A percentile compares a stretch with the other conserved stretches of the same genome.
These are phyloP conservation scores for Trachelus tabidus DNA, from an alignment of 2,888 invertebrate species.

Conservation along the genomic window DNA sequence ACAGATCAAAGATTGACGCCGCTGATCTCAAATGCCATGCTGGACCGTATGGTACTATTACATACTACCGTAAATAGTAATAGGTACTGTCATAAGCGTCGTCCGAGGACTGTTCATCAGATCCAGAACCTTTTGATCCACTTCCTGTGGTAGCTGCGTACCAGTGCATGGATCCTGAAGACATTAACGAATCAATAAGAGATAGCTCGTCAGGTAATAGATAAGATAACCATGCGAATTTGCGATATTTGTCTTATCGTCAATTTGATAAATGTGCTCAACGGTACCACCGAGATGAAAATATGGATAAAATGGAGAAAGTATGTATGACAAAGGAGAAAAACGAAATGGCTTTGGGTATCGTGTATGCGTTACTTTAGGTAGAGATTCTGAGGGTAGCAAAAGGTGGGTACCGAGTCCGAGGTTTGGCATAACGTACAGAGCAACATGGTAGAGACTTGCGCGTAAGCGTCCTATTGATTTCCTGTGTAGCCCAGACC, in stretches of 20 bases:
- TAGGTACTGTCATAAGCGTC: not conserved
- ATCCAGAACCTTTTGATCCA: not conserved
- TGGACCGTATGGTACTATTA: not conserved
- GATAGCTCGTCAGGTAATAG: not conserved
- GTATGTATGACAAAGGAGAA: not conserved
- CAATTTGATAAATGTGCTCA: no score
- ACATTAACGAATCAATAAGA: not conserved
- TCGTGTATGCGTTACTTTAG: not conserved
- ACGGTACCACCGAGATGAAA: not conserved
- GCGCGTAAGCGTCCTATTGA: not conserved
- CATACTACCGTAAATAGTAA: not conserved
- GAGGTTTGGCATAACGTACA: not conserved
- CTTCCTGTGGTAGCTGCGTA: not conserved
- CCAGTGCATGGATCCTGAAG: not conserved
- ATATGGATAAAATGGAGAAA: not conserved
- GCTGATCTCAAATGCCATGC: slow-evolving; percentile 20
- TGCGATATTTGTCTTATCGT: not conserved
- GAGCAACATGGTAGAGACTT: not conserved
- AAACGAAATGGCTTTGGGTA: no score
- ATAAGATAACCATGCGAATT: not conserved
- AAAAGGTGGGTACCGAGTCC: not conserved
- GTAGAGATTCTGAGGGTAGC: not conserved
- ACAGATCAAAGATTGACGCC: slow-evolving; percentile 45
- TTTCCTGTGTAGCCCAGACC: not conserved
- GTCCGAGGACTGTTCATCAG: not conserved